These are phyloP conservation scores for Nesidiocoris tenuis DNA, from an alignment of 2,888 invertebrate genomes.

Conservation along the genomic window DNA sequence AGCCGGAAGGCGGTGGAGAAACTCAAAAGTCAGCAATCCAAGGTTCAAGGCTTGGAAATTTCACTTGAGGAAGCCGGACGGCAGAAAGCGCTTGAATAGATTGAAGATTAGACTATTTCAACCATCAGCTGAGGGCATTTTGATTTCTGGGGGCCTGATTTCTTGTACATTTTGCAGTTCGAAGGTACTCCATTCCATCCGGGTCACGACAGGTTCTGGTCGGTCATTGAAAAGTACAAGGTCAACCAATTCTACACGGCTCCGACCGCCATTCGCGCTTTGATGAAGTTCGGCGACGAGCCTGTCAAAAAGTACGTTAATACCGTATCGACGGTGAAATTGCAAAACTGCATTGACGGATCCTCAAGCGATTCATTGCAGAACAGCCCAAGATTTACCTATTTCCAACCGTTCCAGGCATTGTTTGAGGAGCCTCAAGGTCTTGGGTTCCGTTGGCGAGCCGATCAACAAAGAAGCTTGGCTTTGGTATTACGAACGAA, in stretches of 20 bases:
- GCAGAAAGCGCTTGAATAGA: no score
- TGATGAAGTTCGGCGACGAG: constrained; percentile 92
- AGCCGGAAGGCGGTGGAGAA: no score
- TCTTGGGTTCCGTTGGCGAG: constrained; percentile 96
- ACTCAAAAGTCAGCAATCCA: no score
- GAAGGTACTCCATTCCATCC: constrained; percentile 98
- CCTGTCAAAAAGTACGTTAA: constrained; percentile 70
- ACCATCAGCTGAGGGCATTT: no score
- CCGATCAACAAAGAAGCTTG: constrained; percentile 99
- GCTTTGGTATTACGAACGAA: constrained; percentile 87
- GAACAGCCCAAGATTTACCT: background rate
- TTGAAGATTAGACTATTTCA: no score
- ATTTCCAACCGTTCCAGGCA: constrained; percentile 58
- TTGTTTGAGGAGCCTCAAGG: constrained; percentile 65
- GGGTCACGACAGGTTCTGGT: constrained; percentile 90
- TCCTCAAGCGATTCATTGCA: no score
- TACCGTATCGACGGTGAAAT: background rate
- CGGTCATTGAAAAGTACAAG: constrained; percentile 87
- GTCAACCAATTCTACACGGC: constrained; percentile 97
- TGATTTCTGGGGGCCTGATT: no score
- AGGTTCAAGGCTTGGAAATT: no score
- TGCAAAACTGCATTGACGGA: no score
- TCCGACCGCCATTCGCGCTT: constrained; percentile 92
- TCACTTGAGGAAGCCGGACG: no score
- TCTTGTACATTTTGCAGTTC: constrained; percentile 76